A percentile compares a stretch with the other conserved stretches of the same genome.
These are phyloP conservation scores for Brevimyrus niger DNA, from an alignment of 2,113 vertebrate species.

Conservation along the genomic window DNA sequence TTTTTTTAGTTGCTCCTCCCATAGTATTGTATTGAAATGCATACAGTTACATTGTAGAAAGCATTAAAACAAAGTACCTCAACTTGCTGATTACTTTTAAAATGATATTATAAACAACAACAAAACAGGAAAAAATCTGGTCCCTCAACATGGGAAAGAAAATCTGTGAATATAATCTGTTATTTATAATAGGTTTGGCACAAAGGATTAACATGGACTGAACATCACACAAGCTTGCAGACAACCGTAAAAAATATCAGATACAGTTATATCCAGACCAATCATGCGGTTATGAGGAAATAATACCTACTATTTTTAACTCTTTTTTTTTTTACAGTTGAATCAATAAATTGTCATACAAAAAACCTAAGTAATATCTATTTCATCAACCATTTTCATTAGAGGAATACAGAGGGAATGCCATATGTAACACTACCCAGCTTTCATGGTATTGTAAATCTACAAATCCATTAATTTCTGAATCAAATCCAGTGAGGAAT, in stretches of 20 bases:
- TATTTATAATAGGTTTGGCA: slow-evolving; percentile 89
- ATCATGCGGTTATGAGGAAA: slow-evolving; percentile 98
- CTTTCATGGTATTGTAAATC: slow-evolving; percentile 65
- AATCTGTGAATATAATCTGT: slow-evolving; percentile 87
- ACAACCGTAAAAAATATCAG: slow-evolving; percentile 94
- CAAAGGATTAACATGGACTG: slow-evolving; percentile 95
- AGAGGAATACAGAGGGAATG: slow-evolving; percentile 88
- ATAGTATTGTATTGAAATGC: slow-evolving; percentile 99
- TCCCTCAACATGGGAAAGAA: slow-evolving; percentile 81
- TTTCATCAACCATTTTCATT: slow-evolving; percentile 84
- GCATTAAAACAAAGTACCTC: slow-evolving; percentile 99
- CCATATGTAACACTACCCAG: slow-evolving; percentile 86
- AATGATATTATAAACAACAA: slow-evolving; percentile 95
- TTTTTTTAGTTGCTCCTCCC: slow-evolving; percentile 94
- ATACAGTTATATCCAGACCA: slow-evolving; percentile 94
- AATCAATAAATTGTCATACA: slow-evolving; percentile 88
- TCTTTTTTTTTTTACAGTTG: slow-evolving; percentile 79
- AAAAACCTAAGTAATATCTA: slow-evolving; percentile 86
- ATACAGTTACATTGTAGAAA: slow-evolving; percentile 99
- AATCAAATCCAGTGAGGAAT: slow-evolving; percentile 58
- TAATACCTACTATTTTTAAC: slow-evolving; percentile 69
- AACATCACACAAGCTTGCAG: slow-evolving; percentile 97
- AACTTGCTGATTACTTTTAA: slow-evolving; percentile 92
- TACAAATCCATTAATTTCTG: slow-evolving; percentile 72
- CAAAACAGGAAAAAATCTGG: slow-evolving; percentile 65